Percentiles rank a stretch among this genome's conserved stretches.
Evolutionary conservation across 2,888 invertebrate species (phyloP).

Genomic region (Tinea pellionella): DNA sequence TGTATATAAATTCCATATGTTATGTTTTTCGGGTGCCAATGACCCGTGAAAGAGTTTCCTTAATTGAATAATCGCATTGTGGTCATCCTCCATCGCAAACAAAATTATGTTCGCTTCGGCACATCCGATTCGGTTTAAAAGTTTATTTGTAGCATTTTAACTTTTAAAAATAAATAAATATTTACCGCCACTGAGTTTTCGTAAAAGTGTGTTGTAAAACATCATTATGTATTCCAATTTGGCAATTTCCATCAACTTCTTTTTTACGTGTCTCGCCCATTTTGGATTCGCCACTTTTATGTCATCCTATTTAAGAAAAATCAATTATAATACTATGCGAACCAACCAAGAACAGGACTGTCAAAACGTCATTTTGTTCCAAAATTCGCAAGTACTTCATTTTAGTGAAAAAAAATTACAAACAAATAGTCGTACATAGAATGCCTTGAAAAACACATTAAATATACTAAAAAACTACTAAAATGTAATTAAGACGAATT

Average conservation of each 20-base stretch:
- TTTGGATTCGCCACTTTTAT: constrained; percentile 64
- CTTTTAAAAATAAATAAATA: too few species aligned
- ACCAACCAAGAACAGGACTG: too few species aligned
- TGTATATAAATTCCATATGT: too few species aligned
- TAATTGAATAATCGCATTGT: neutral
- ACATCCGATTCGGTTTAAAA: neutral
- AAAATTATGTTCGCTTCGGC: neutral
- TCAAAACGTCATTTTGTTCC: too few species aligned
- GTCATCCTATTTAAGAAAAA: constrained; percentile 35
- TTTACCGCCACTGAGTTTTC: constrained; percentile 67
- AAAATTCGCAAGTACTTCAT: too few species aligned
- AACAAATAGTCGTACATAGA: too few species aligned
- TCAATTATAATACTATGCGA: neutral
- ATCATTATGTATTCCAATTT: constrained; percentile 65
- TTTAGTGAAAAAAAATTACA: too few species aligned
- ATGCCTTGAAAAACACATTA: too few species aligned
- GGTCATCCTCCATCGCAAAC: neutral
- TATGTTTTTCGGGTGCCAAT: neutral
- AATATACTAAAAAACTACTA: too few species aligned
- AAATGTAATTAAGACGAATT: too few species aligned
- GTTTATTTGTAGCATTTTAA: neutral
- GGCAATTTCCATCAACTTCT: constrained; percentile 62
- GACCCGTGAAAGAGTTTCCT: neutral
- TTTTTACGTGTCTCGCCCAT: constrained; percentile 65
- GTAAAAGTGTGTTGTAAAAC: constrained; percentile 56